Evolutionary conservation across 2,113 vertebrate genomes (phyloP).

Genomic region (Rostratula benghalensis): DNA sequence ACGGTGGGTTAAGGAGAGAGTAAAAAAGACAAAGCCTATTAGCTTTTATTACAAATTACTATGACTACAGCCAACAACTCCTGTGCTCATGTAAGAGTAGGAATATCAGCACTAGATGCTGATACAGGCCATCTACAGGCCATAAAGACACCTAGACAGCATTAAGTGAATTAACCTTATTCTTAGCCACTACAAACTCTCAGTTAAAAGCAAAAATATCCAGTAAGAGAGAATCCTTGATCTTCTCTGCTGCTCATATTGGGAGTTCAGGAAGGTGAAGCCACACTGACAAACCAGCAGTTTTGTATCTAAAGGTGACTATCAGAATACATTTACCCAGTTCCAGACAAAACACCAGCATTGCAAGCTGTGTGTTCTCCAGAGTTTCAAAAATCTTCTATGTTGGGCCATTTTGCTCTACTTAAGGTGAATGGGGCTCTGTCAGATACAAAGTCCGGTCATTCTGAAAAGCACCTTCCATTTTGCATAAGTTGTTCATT

Average conservation of each 20-base stretch:
- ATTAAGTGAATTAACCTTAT: neutral
- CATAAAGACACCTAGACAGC: neutral
- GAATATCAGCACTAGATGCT: neutral
- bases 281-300: neutral
- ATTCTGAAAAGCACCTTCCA: neutral
- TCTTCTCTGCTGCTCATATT: neutral
- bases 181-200: neutral
- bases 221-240: neutral
- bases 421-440: fast-evolving
- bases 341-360: neutral
- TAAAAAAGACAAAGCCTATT: neutral
- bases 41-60: neutral
- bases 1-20: neutral
- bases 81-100: neutral
- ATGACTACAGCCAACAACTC: neutral
- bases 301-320: neutral
- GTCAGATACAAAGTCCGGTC: neutral
- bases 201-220: neutral
- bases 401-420: neutral
- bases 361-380: neutral
- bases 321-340: neutral
- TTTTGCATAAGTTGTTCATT: fast-evolving
- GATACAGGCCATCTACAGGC: too few relatives aligned
- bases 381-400: neutral
- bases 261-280: neutral